phyloP scores from a whole-genome alignment of 2,797 vertebrate genomes.

The Anas georgica region DNA sequence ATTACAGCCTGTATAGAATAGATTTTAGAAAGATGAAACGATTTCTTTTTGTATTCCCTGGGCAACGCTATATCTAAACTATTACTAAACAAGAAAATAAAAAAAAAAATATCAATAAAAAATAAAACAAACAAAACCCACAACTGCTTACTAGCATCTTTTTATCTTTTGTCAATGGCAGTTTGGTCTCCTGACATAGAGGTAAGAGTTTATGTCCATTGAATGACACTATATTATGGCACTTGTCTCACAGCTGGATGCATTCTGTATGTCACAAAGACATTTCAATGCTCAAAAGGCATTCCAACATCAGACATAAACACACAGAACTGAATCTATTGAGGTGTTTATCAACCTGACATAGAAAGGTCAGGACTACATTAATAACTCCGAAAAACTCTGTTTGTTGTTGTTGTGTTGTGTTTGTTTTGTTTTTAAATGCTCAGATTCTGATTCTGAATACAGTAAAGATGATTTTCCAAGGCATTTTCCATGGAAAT shows the following conservation, averaged over 20 bases:
- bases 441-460: not conserved
- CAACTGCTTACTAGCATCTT: not conserved
- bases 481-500: not conserved
- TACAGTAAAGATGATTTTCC: not conserved
- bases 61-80: not conserved
- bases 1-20: not conserved
- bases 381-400: not conserved
- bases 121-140: not conserved
- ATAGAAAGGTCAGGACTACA: not conserved
- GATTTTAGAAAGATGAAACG: slow-evolving; percentile 24
- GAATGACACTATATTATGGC: not conserved
- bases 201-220: not conserved
- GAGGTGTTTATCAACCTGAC: not conserved
- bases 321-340: not conserved
- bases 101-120: not conserved
- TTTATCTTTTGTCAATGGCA: not conserved
- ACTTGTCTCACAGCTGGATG: not conserved
- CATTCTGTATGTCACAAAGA: not conserved
- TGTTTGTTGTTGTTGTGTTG: no score
- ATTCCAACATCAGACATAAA: not conserved
- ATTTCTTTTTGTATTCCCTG: not conserved
- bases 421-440: not conserved
- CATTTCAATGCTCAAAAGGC: not conserved
- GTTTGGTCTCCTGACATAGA: not conserved
- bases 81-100: not conserved